These are phyloP conservation scores for Neoaliturus tenellus DNA, from an alignment of 2,888 invertebrate genomes.

Conservation along the genomic window DNA sequence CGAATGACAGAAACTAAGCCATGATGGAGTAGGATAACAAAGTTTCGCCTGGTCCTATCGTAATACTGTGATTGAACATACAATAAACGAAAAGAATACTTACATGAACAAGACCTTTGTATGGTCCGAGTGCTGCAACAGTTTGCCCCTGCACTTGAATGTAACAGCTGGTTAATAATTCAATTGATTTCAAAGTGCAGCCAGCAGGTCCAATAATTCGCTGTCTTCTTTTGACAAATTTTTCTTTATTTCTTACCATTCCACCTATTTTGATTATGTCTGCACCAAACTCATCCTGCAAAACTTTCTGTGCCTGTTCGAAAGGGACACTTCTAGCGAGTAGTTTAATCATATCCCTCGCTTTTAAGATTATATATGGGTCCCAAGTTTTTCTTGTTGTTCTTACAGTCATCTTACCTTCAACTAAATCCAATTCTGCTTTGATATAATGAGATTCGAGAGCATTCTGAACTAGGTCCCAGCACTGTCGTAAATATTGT, in stretches of 20 bases:
- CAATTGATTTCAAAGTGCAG: constrained; percentile 98
- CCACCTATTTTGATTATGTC: constrained; percentile 98
- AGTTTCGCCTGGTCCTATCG: too few species aligned
- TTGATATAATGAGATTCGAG: constrained; percentile 86
- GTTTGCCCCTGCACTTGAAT: constrained; percentile 98
- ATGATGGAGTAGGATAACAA: too few species aligned
- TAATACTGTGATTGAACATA: too few species aligned
- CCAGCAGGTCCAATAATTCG: constrained; percentile 98
- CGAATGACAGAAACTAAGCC: too few species aligned
- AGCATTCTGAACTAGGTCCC: constrained; percentile 95
- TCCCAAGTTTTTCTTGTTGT: constrained; percentile 99
- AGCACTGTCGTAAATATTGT: constrained; percentile 95
- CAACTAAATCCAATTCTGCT: constrained; percentile 93
- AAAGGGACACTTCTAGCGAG: constrained; percentile 97
- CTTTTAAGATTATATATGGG: constrained; percentile 97
- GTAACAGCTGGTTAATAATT: constrained; percentile 96
- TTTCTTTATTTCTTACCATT: constrained; percentile 92
- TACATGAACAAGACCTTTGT: constrained; percentile 88
- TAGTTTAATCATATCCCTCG: constrained; percentile 96
- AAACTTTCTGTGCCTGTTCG: constrained; percentile 92
- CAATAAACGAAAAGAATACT: neutral
- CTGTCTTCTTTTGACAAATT: constrained; percentile 96
- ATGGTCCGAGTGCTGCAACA: constrained; percentile 97
- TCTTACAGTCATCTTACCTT: constrained; percentile 95
- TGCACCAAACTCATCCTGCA: constrained; percentile 93